A percentile compares a stretch with the other conserved stretches of the same genome.
These are phyloP conservation scores for Typhlichthys subterraneus DNA, from an alignment of 2,797 vertebrate species.

Conservation along the genomic window DNA sequence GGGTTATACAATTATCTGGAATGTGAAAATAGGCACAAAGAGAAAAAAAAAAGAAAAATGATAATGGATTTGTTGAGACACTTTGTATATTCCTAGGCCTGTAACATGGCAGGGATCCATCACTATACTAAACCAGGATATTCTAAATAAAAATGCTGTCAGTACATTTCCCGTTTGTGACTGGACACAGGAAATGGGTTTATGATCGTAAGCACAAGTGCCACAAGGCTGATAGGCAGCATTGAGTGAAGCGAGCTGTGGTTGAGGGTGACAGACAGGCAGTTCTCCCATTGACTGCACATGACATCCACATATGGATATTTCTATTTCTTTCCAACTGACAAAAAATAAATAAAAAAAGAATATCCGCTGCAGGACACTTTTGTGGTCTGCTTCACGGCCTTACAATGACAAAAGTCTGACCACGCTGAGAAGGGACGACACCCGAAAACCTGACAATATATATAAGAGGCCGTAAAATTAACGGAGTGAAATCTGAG, in stretches of 20 bases:
- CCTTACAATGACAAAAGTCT: constrained; percentile 18
- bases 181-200: constrained; percentile 53
- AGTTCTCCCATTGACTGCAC: constrained; percentile 19
- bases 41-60: background rate
- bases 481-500: constrained; percentile 45
- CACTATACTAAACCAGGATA: constrained; percentile 11
- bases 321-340: constrained; percentile 28
- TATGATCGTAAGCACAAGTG: constrained; percentile 46
- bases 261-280: constrained; percentile 6
- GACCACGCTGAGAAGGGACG: background rate
- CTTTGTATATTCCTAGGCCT: background rate
- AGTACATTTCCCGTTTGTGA: constrained; percentile 55
- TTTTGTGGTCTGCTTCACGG: background rate
- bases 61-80: constrained; percentile 3
- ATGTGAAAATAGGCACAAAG: too few species aligned
- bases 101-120: constrained; percentile 2
- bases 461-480: constrained; percentile 12
- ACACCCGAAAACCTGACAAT: background rate
- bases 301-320: constrained; percentile 43
- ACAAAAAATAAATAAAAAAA: constrained; percentile 7
- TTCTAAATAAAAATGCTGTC: constrained; percentile 30
- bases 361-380: constrained; percentile 23
- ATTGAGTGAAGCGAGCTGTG: constrained; percentile 31
- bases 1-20: background rate
- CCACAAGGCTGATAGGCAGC: constrained; percentile 62